These are phyloP conservation scores for Brachyptera putata DNA, from an alignment of 2,888 invertebrate genomes.

Conservation along the genomic window DNA sequence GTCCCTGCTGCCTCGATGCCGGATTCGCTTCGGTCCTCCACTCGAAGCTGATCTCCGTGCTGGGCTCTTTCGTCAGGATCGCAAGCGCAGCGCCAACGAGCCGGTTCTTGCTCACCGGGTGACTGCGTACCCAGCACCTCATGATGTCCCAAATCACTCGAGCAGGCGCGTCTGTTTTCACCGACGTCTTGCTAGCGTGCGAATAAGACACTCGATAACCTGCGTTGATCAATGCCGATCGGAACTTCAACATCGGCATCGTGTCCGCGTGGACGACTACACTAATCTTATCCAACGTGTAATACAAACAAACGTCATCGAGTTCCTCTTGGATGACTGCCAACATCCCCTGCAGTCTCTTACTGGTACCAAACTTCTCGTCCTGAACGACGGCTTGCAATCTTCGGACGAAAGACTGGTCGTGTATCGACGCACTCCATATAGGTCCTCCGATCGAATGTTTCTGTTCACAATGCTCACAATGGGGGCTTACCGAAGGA, in stretches of 20 bases:
- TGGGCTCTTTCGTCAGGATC: conserved; percentile 55
- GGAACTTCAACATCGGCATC: conserved; percentile 64
- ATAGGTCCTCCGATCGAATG: conserved; percentile 91
- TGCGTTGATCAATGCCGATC: conserved; percentile 84
- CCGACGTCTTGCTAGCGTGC: conserved; percentile 79
- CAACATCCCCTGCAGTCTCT: conserved; percentile 75
- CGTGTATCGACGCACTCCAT: conserved; percentile 86
- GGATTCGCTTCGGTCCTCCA: conserved; percentile 75
- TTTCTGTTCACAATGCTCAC: conserved; percentile 69
- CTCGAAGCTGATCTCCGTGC: conserved; percentile 49
- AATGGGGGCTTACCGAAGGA: conserved; percentile 61
- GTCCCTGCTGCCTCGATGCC: conserved; percentile 62
- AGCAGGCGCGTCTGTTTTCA: conserved; percentile 91
- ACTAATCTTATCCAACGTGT: conserved; percentile 73
- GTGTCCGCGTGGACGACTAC: conserved; percentile 66
- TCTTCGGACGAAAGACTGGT: conserved; percentile 66
- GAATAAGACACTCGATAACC: conserved; percentile 90
- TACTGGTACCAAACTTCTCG: conserved; percentile 60
- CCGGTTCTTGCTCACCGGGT: conserved; percentile 63
- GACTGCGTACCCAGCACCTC: conserved; percentile 68
- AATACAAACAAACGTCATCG: conserved; percentile 79
- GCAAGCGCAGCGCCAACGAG: conserved; percentile 41
- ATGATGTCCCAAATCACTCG: conserved; percentile 88
- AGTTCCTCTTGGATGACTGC: conserved; percentile 81
- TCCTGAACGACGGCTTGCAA: conserved; percentile 49